phyloP scores from a whole-genome alignment of 2,797 vertebrate genomes.

The Diglossa cyanea region DNA sequence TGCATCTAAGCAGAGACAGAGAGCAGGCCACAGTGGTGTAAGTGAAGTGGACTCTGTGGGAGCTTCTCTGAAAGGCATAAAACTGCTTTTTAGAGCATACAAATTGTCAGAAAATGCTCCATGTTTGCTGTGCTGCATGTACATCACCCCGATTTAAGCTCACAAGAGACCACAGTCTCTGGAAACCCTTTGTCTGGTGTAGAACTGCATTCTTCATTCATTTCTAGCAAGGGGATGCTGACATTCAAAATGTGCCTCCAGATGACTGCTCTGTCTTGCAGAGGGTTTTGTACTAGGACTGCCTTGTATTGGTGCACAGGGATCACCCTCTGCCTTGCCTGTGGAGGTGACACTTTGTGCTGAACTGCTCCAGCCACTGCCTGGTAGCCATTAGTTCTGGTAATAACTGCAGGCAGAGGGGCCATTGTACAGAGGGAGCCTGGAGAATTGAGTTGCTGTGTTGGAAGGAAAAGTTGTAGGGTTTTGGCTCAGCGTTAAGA shows the following conservation, averaged over 20 bases:
- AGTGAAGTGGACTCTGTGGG: not conserved
- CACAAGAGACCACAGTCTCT: not conserved
- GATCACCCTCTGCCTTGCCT: not conserved
- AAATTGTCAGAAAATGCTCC: not conserved
- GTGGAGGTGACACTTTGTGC: not conserved
- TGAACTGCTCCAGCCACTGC: not conserved
- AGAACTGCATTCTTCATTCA: not conserved
- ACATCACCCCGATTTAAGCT: not conserved
- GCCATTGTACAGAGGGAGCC: not conserved
- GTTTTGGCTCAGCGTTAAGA: not conserved
- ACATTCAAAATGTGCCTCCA: not conserved
- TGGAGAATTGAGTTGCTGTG: not conserved
- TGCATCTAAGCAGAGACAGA: not conserved
- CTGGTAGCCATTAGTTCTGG: not conserved
- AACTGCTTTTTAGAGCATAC: conserved; percentile 20
- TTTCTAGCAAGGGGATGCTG: not conserved
- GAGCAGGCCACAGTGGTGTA: not conserved
- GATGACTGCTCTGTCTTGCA: not conserved
- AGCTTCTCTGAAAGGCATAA: not conserved
- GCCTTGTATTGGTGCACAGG: not conserved
- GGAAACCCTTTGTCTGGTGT: not conserved
- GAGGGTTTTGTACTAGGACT: not conserved
- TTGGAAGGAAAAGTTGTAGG: not conserved
- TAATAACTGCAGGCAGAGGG: not conserved
- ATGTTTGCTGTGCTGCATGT: not conserved